phyloP scores from a whole-genome alignment of 1,140 invertebrate species.

The Drosophila ogumai region DNA sequence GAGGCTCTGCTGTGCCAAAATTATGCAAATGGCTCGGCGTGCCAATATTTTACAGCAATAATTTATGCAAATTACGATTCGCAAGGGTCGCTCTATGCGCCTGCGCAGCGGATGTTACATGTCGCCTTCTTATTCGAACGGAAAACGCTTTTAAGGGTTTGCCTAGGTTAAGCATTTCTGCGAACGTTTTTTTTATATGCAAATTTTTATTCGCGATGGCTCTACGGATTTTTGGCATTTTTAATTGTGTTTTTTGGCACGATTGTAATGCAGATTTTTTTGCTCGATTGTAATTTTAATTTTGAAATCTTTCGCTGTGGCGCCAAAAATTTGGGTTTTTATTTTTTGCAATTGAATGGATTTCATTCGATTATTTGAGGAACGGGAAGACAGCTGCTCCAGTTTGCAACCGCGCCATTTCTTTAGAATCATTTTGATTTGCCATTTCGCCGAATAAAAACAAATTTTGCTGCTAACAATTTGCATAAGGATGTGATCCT shows the following conservation, averaged over 20 bases:
- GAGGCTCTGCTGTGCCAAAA: conserved; percentile 63
- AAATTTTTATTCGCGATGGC: conserved; percentile 56
- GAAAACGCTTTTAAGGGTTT: conserved; percentile 53
- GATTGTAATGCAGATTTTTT: conserved; percentile 84
- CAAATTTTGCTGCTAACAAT: conserved; percentile 26
- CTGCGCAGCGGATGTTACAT: conserved; percentile 73
- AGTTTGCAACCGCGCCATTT: conserved; percentile 43
- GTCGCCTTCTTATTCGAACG: conserved; percentile 31
- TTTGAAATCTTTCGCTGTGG: conserved; percentile 48
- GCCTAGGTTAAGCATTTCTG: conserved; percentile 58
- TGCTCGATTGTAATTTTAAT: conserved; percentile 77
- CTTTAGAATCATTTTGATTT: conserved; percentile 21
- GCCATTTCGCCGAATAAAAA: conserved; percentile 12
- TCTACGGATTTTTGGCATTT: conserved; percentile 61
- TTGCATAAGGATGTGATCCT: conserved; percentile 46
- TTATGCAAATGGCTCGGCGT: conserved; percentile 67
- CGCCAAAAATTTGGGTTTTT: conserved; percentile 52
- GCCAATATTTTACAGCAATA: conserved; percentile 80
- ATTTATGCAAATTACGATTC: conserved; percentile 76
- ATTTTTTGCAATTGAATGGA: conserved; percentile 79
- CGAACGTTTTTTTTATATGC: conserved; percentile 72
- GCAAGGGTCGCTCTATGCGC: conserved; percentile 40
- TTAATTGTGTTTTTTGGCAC: conserved; percentile 74
- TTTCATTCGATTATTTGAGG: conserved; percentile 59
- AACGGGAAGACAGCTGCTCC: conserved; percentile 52